Evolutionary conservation across 2,888 invertebrate species (phyloP), one percentile per base, ranked within the genome.

Genomic region (Tipula lateralis): DNA sequence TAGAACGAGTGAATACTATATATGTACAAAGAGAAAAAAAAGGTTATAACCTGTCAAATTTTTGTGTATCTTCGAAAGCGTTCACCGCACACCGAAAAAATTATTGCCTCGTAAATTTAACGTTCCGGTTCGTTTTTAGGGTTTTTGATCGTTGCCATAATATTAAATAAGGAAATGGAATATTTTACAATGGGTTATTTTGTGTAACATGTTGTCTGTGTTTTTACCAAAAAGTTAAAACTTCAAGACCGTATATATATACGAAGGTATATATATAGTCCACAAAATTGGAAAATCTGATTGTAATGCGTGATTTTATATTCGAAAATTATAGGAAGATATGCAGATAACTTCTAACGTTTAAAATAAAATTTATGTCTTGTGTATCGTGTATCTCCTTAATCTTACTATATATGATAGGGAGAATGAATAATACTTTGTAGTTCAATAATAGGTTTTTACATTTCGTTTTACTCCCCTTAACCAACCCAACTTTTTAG

Each of bases 91-190:
- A 12, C 19, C 4, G 9, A 66, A 66, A 66, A 66, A 66, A 66
- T 19, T 19, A 24, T 66, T 66, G 9, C 24, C 66, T 66, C 66
- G 66, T 66, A 66, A 66, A 66, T 66, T 66, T 66, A 9, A 24
- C 66, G 24, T 66, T 66, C 24, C 24, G 9, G 19, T 24, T 66
- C 66, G 24, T 66, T 66, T 66, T 24, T 50, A 13, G 66, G 66
- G 3, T 50, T 16, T 50, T 50, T 50, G 66, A 66, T 19, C n/a
- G 24, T 24, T 9, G 24, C 66, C 39, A 39, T 13, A 66, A 24
- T 66, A 66, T 66, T 66, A 66, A 66, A 66, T 66, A 66, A 66
- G 66, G 66, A 66, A 66, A 66, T 66, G 24, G 66, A 24, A 66
- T 24, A 24, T 66, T 24, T 66, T 12, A 24, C 66, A 24, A 66